A percentile compares a stretch with the other conserved stretches of the same genome.
These are phyloP conservation scores for Mastomys natalensis DNA, from an alignment of 2,113 vertebrate species.

Conservation along the genomic window DNA sequence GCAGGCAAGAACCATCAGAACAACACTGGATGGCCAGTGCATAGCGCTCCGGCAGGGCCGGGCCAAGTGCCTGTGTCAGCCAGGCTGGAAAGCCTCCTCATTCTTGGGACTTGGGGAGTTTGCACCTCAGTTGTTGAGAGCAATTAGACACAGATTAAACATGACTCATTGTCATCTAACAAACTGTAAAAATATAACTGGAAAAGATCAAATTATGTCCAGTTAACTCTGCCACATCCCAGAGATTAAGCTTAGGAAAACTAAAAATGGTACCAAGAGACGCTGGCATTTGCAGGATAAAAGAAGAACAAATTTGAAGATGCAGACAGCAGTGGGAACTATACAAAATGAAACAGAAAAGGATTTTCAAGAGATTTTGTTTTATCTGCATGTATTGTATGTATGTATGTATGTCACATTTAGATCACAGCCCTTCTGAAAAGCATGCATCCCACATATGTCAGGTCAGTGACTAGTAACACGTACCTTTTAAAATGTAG, in stretches of 20 bases:
- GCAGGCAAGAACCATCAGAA: background rate
- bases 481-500: conserved; percentile 91
- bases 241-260: conserved; percentile 17
- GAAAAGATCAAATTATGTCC: conserved; percentile 4
- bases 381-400: background rate
- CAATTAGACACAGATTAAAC: background rate
- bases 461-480: background rate
- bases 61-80: background rate
- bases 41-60: background rate
- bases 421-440: background rate
- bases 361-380: background rate
- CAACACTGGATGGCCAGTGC: background rate
- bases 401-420: background rate
- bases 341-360: conserved; percentile 2
- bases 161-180: background rate
- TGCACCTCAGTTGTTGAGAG: background rate
- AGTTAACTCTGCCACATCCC: background rate
- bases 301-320: background rate
- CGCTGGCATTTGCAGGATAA: background rate
- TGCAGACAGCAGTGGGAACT: background rate
- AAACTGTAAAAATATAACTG: background rate
- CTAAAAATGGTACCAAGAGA: background rate
- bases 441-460: background rate
- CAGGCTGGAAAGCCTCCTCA: background rate
- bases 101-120: background rate